phyloP scores from a whole-genome alignment of 2,888 invertebrate species.

The Schrankia costaestrigalis region DNA sequence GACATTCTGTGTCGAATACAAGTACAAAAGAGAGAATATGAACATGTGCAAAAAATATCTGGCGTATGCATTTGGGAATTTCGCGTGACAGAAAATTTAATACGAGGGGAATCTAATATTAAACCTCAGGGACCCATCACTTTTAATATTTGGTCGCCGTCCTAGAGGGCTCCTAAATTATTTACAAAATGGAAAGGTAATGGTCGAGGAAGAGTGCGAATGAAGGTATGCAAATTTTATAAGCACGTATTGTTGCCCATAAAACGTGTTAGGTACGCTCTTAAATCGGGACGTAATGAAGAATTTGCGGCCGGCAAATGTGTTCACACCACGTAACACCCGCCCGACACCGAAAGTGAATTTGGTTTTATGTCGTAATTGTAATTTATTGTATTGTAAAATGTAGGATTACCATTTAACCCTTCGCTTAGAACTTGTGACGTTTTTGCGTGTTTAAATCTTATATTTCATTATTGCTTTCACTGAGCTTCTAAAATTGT shows the following conservation, averaged over 20 bases:
- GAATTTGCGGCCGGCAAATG: constrained; percentile 50
- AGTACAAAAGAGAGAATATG: constrained; percentile 71
- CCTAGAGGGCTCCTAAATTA: constrained; percentile 79
- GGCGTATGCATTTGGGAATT: constrained; percentile 79
- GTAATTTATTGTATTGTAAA: constrained; percentile 46
- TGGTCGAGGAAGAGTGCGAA: constrained; percentile 76
- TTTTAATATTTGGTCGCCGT: constrained; percentile 78
- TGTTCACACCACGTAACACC: constrained; percentile 38
- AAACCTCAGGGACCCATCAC: constrained; percentile 80
- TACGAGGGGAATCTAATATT: constrained; percentile 80
- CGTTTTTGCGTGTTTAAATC: too few relatives aligned
- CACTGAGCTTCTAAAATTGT: too few relatives aligned
- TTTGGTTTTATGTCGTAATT: constrained; percentile 55
- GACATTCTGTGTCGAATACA: constrained; percentile 77
- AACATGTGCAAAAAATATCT: constrained; percentile 81
- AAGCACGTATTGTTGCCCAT: constrained; percentile 67
- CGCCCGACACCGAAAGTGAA: constrained; percentile 46
- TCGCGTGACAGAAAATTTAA: constrained; percentile 80
- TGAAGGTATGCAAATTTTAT: constrained; percentile 79
- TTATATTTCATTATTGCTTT: not conserved
- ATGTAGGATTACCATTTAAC: constrained; percentile 21
- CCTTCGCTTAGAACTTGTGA: too few relatives aligned
- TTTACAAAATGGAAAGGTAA: constrained; percentile 81
- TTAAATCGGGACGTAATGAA: constrained; percentile 60
- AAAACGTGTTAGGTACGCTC: constrained; percentile 56